Evolutionary conservation across 2,113 vertebrate genomes (phyloP), one percentile per base, ranked within the genome.

Genomic region (Erinaceus europaeus): DNA sequence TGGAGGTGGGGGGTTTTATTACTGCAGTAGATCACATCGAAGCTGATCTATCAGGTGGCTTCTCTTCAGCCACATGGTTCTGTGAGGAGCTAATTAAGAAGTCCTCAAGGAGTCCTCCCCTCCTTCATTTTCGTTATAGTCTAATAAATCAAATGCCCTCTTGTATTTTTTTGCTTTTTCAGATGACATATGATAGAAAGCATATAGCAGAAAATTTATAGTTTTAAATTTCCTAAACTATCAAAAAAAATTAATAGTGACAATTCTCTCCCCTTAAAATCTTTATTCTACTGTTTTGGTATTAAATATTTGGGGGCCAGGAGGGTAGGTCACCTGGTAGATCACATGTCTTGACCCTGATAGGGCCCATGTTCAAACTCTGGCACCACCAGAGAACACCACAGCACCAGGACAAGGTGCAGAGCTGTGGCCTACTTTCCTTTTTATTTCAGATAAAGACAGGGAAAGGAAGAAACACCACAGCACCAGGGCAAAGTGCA

Each of bases 211-310:
- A 36, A 8, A 71, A 57, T 18, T 40, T 9, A 5, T 50, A 85
- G 6, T 34, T 40, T 64, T 11, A 61, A 61, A 62, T 48, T 29
- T 55, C 44, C 42, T 42, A 68, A 64, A 36, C 61, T 77, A 91
- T 72, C 42, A 42, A 13, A 52, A 86, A 36, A 72, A 15, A 55
- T 55, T n/a, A n/a, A n/a, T n/a, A 79, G 21, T 52, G 53, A 86
- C n/a, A 86, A 65, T 65, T 76, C 13, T 85, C 14, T 74, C 34
- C 59, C 6, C 61, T 64, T 74, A 92, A 84, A 88, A 80, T 59
- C 52, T 55, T n/a, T 84, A 55, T 52, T 53, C 1, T 20, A 73
- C 15, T 76, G 64, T 59, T 67, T 36, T 40, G 36, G n/a, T 14
- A 90, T 85, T n/a, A 90, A 76, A 59, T n/a, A n/a, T n/a, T n/a